Conservation (phyloP, 2,888 invertebrate species). For the Cynaeus angustus region DNA sequence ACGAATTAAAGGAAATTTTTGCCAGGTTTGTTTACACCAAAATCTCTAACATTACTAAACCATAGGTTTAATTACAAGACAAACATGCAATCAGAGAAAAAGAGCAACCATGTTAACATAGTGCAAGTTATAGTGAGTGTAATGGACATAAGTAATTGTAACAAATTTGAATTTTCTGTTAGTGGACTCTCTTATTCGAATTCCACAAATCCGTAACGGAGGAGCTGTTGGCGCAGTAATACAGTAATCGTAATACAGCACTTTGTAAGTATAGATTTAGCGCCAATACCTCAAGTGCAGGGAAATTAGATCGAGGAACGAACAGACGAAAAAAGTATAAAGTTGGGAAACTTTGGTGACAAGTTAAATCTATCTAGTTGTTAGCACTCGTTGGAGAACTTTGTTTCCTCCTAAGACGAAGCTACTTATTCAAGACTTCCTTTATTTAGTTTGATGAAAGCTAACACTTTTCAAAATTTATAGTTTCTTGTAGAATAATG, state of each 20-base stretch:
- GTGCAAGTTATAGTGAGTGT: constrained; percentile 65
- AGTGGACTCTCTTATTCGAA: constrained; percentile 58
- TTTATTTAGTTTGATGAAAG: neutral
- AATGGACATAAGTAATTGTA: constrained; percentile 16
- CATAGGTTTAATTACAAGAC: constrained; percentile 18
- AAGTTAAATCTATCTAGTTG: neutral
- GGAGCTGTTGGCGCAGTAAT: constrained; percentile 56
- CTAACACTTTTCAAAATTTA: too few species aligned
- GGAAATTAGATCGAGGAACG: neutral
- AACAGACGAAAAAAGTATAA: neutral
- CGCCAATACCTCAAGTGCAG: constrained; percentile 31
- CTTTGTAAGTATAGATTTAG: constrained; percentile 60
- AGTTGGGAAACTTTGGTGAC: neutral
- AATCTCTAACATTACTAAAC: constrained; percentile 28
- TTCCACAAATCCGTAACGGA: constrained; percentile 30
- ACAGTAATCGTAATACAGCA: constrained; percentile 55
- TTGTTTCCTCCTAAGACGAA: neutral
- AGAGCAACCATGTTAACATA: constrained; percentile 49
- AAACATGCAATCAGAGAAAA: constrained; percentile 40
- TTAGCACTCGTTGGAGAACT: neutral
- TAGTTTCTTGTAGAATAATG: too few species aligned
- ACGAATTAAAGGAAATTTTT: constrained; percentile 98
- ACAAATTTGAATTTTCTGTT: constrained; percentile 27
- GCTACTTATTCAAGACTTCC: neutral
- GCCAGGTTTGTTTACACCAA: constrained; percentile 83